Base-by-base conservation (phyloP, 2,888 invertebrate species). In the Parnassius orleans region DNA sequence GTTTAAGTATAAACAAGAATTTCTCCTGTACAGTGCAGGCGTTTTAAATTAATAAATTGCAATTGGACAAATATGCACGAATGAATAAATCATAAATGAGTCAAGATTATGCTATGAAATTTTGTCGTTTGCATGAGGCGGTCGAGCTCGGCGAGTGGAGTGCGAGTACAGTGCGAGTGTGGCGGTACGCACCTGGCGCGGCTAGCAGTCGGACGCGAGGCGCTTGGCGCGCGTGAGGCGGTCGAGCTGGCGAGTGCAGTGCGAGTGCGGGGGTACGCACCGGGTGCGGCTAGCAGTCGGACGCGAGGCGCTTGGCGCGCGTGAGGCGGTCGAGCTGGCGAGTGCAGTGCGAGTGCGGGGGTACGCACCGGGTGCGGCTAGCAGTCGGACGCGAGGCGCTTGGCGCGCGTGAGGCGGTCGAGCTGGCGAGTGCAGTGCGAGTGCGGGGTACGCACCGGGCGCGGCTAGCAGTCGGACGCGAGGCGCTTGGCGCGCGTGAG, bases 401-500 rank as follows among this genome's bases (percentile, higher is more conserved):
- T 10, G 15, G 50, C 11, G 3, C 41, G 33, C 7, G 41, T 51
- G 51, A 51, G 53, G 2, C 43, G 43, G 53, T 11, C 43, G 43
- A 43, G 43, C 11, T 10, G 1, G 43, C 1, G 1, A 19, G 19
- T 19, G 19, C 19, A 19, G 19, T 19, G 10, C 19, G 15, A 14
- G 48, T 43, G 46, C 3, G 3, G 55, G 24, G 24, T 15, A 43
- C 57, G 11, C 19, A 58, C 58, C 52, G n/a, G 52, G 15, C 44
- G 51, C 52, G 50, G 53, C 84, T 86, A 87, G 81, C 87, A 87
- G 73, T 88, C 88, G 65, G 84, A 82, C 10, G 86, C 84, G 72
- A 93, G 92, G 83, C 89, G 76, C 83, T 95, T 95, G 72, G 93
- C 94, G 73, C 96, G 93, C 68, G 97, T 95, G 79, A 98, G 93